These are phyloP conservation scores for Ceyx cyanopectus DNA, from an alignment of 2,113 vertebrate species.

Conservation along the genomic window DNA sequence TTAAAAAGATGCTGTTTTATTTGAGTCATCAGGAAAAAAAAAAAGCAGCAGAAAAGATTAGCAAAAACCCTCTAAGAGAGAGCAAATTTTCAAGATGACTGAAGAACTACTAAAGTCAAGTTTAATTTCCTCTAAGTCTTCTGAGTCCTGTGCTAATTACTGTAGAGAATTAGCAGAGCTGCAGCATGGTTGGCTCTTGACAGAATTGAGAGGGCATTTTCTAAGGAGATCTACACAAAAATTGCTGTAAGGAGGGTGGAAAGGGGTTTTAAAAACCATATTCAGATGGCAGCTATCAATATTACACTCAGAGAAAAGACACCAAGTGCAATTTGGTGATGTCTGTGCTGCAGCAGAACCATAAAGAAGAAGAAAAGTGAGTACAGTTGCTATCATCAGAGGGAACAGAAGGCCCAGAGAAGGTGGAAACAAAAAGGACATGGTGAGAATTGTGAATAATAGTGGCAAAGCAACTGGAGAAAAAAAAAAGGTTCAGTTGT, in stretches of 20 bases:
- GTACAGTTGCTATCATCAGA: neutral
- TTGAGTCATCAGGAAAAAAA: neutral
- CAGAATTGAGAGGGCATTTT: neutral
- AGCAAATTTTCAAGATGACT: neutral
- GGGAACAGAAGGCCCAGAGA: neutral
- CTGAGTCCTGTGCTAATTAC: neutral
- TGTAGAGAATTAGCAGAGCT: neutral
- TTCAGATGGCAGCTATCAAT: neutral
- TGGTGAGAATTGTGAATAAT: neutral
- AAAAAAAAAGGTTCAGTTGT: neutral
- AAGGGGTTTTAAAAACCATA: neutral
- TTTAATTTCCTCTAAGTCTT: neutral
- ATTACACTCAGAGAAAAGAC: neutral
- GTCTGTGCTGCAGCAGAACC: neutral
- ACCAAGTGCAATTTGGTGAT: neutral
- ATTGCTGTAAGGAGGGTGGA: neutral
- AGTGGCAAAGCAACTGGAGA: neutral
- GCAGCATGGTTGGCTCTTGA: neutral
- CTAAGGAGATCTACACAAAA: neutral
- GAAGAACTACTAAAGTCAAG: neutral
- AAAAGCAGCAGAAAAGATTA: neutral
- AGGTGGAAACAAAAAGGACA: neutral
- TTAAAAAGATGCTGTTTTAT: neutral
- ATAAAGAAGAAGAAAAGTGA: neutral
- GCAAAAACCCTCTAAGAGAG: neutral